Percentiles rank a stretch among this genome's conserved stretches.
These are phyloP conservation scores for Hyposoter dolosus DNA, from an alignment of 2,888 invertebrate species.

Conservation along the genomic window DNA sequence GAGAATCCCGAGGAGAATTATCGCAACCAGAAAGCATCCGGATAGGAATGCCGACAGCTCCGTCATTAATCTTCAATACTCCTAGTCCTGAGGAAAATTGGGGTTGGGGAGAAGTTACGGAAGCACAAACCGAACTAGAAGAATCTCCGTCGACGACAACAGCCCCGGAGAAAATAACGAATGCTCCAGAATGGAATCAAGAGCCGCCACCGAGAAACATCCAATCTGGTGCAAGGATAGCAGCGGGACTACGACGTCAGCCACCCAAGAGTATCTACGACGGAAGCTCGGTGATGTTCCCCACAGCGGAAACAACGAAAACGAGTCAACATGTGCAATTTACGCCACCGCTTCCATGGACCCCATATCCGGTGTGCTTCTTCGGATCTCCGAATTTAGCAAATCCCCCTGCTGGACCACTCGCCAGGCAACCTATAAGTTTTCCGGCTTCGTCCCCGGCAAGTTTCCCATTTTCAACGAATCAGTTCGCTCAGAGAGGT, in stretches of 20 bases:
- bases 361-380: slow-evolving; percentile 77
- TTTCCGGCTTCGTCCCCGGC: slow-evolving; percentile 64
- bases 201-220: neutral
- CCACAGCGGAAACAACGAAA: slow-evolving; percentile 77
- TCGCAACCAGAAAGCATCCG: neutral
- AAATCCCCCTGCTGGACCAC: slow-evolving; percentile 6
- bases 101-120: slow-evolving; percentile 47
- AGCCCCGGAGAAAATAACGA: neutral
- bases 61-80: slow-evolving; percentile 5
- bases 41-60: slow-evolving; percentile 29
- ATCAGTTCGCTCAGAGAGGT: slow-evolving; percentile 49
- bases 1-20: neutral
- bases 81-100: slow-evolving; percentile 14
- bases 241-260: slow-evolving; percentile 26
- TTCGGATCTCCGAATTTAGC: slow-evolving; percentile 49
- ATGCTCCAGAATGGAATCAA: neutral
- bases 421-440: slow-evolving; percentile 27
- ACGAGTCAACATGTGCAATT: slow-evolving; percentile 78
- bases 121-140: slow-evolving; percentile 5
- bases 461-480: slow-evolving; percentile 38
- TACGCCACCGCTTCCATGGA: slow-evolving; percentile 73
- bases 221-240: slow-evolving; percentile 49
- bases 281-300: slow-evolving; percentile 52
- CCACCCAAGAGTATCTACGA: slow-evolving; percentile 58
- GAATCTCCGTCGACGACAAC: neutral